Evolutionary conservation across 1,140 invertebrate species (phyloP).

Genomic region (Panulirus ornatus): DNA sequence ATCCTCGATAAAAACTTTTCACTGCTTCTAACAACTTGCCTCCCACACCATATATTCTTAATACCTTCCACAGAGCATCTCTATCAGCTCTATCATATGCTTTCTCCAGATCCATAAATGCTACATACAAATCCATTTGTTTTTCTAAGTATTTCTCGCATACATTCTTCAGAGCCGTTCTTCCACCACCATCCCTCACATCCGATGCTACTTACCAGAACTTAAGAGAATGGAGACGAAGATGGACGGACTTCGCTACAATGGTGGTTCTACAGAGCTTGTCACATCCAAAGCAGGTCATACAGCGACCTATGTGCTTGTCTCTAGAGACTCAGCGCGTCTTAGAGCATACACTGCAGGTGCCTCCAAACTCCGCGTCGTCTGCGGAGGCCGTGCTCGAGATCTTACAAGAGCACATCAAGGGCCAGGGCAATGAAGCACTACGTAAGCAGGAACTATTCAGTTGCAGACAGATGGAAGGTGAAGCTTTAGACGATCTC

Average conservation of each 20-base stretch:
- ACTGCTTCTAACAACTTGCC: no score
- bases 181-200: neutral
- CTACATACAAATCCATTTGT: no score
- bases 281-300: neutral
- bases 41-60: no score
- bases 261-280: slow-evolving; percentile 7
- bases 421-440: neutral
- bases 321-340: slow-evolving; percentile 33
- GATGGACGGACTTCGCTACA: slow-evolving; percentile 11
- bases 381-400: neutral
- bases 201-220: slow-evolving; percentile 9
- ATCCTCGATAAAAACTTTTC: no score
- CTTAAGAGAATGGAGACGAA: slow-evolving; percentile 31
- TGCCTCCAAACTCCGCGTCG: no score
- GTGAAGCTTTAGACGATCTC: neutral
- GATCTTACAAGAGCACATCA: neutral
- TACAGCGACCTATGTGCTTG: slow-evolving; percentile 11
- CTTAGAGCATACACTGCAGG: no score
- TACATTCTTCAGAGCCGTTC: no score
- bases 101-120: no score
- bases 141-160: no score
- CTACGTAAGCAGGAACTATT: neutral
- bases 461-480: no score
- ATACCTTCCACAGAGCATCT: no score
- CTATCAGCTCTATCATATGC: no score